These are phyloP conservation scores for Apis dorsata DNA, from an alignment of 1,140 invertebrate genomes.

Conservation along the genomic window DNA sequence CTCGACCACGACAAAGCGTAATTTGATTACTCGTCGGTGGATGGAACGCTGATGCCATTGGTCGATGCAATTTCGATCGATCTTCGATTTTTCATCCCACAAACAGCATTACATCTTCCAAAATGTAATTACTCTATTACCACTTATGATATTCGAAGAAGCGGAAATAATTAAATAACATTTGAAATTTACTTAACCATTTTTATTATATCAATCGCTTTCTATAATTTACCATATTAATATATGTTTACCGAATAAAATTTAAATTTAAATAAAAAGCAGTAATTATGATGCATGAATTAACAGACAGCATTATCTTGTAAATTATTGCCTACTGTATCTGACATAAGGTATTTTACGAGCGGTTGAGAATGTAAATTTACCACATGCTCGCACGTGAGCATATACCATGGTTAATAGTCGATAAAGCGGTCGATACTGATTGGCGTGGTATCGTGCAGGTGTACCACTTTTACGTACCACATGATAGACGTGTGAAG, in stretches of 20 bases:
- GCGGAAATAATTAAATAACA: not conserved
- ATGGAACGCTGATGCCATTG: not conserved
- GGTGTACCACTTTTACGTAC: not conserved
- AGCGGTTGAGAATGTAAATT: not conserved
- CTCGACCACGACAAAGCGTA: not conserved
- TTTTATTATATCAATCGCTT: not conserved
- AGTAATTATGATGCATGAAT: not conserved
- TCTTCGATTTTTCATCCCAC: not conserved
- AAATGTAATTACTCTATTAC: not conserved
- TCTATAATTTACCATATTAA: not conserved
- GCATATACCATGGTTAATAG: not conserved
- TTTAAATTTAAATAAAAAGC: too few species aligned
- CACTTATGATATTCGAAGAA: not conserved
- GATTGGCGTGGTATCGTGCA: conserved; percentile 4
- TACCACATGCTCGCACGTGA: not conserved
- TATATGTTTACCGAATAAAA: too few species aligned
- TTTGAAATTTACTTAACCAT: too few species aligned
- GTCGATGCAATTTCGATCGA: conserved; percentile 9
- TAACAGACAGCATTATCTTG: not conserved
- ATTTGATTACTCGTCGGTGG: not conserved
- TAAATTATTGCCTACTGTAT: not conserved
- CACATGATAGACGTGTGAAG: not conserved
- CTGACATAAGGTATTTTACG: not conserved
- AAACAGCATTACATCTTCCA: too few species aligned
- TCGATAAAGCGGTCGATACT: conserved; percentile 24